Percentiles rank a stretch among this genome's conserved stretches.
These are phyloP conservation scores for Brienomyrus longianalis DNA, from an alignment of 2,113 vertebrate genomes.

Conservation along the genomic window DNA sequence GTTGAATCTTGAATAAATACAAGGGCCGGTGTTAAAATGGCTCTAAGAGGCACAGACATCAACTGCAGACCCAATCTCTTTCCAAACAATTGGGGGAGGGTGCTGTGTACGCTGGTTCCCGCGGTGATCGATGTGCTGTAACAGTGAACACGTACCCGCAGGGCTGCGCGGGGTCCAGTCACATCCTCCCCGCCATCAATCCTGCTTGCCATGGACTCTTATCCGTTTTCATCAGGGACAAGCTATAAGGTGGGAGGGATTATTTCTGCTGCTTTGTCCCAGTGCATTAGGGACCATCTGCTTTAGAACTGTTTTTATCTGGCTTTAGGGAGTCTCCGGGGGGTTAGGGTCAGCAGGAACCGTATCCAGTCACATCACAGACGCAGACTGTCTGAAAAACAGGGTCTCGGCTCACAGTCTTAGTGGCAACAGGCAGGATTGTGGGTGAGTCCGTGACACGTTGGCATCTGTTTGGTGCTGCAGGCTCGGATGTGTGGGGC, in stretches of 20 bases:
- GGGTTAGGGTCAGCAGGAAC: background rate
- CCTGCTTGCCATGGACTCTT: background rate
- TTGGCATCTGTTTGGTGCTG: background rate
- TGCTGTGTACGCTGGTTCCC: background rate
- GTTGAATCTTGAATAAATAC: background rate
- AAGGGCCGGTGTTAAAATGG: background rate
- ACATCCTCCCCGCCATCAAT: background rate
- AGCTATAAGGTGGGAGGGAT: background rate
- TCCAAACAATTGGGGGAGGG: background rate
- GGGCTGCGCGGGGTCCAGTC: background rate
- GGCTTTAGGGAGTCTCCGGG: background rate
- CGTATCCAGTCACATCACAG: background rate
- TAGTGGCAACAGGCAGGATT: background rate
- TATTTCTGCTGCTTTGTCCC: background rate
- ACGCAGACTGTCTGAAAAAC: background rate
- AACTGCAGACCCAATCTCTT: background rate
- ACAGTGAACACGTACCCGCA: background rate
- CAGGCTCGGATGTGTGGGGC: background rate
- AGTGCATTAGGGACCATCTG: slow-evolving; percentile 3
- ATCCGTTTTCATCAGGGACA: background rate
- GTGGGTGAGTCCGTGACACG: background rate
- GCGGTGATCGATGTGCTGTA: background rate
- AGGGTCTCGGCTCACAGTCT: background rate
- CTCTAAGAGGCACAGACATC: background rate
- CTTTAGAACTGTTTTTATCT: background rate